Percentiles rank a stretch among this genome's conserved stretches.
These are phyloP conservation scores for Eira barbara DNA, from an alignment of 2,113 vertebrate species.

Conservation along the genomic window DNA sequence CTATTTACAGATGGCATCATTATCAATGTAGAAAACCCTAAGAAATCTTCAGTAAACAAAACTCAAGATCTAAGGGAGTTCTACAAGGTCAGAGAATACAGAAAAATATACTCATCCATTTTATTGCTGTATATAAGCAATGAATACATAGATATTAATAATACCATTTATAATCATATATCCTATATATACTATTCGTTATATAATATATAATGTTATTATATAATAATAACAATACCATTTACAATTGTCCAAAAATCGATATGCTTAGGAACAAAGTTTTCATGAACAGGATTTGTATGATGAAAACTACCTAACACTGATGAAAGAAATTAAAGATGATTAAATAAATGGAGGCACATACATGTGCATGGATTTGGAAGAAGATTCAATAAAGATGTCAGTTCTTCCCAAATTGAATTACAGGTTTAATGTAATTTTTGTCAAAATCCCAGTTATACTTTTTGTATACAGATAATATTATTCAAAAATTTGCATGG, in stretches of 20 bases:
- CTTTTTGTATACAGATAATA: neutral
- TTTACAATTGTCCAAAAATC: neutral
- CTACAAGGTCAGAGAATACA: neutral
- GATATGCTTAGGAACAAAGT: neutral
- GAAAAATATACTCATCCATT: neutral
- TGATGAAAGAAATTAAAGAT: neutral
- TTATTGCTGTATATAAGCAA: neutral
- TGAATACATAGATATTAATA: neutral
- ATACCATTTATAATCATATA: no score
- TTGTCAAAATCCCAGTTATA: neutral
- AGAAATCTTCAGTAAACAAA: neutral
- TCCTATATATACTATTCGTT: neutral
- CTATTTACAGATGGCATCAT: neutral
- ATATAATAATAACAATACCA: neutral
- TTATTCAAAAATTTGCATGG: neutral
- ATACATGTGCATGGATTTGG: neutral
- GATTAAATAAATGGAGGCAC: neutral
- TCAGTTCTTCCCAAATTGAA: neutral
- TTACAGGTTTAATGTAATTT: neutral
- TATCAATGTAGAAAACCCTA: neutral
- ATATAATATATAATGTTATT: no score
- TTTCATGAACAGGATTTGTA: neutral
- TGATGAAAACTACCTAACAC: neutral
- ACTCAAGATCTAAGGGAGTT: neutral
- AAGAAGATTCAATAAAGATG: neutral